Evolutionary conservation across 2,113 vertebrate genomes (phyloP).

Genomic region (Damaliscus lunatus): DNA sequence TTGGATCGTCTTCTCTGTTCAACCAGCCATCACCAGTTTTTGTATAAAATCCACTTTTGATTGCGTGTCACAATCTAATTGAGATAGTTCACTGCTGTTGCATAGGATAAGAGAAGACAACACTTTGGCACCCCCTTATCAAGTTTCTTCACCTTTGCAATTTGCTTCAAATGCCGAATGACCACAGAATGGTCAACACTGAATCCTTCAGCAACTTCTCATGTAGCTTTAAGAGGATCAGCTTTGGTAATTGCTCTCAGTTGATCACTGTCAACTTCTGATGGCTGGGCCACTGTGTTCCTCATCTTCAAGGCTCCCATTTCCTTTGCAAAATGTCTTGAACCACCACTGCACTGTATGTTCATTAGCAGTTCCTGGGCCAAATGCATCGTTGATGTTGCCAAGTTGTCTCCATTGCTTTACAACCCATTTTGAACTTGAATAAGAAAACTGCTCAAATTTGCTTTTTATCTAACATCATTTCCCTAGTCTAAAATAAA

Average conservation of each 20-base stretch:
- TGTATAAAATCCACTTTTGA: neutral
- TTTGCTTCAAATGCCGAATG: neutral
- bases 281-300: neutral
- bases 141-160: neutral
- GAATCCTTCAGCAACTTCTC: neutral
- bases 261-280: neutral
- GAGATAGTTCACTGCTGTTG: neutral
- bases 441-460: neutral
- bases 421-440: neutral
- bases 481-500: neutral
- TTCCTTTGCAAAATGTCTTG: neutral
- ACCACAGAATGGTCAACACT: neutral
- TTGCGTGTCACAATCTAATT: neutral
- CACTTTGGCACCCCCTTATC: neutral
- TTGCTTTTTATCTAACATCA: neutral
- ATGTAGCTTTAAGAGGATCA: neutral
- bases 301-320: neutral
- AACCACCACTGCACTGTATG: neutral
- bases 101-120: neutral
- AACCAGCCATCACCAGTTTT: neutral
- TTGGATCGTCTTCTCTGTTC: neutral
- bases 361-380: neutral
- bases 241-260: neutral
- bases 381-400: neutral
- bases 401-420: neutral